phyloP scores from a whole-genome alignment of 2,888 invertebrate species.

The Balanococcus diminutus region DNA sequence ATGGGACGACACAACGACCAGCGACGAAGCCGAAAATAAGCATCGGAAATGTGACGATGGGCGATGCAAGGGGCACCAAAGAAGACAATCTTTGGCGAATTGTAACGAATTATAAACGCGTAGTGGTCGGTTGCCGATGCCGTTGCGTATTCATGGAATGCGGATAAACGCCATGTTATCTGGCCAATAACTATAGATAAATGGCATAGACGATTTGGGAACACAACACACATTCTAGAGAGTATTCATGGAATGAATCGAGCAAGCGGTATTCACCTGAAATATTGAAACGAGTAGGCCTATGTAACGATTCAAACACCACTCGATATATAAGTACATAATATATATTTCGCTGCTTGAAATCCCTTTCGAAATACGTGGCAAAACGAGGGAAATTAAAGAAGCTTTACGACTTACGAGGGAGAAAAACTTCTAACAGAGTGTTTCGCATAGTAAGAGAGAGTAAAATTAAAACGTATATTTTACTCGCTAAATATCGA shows the following conservation, averaged over 20 bases:
- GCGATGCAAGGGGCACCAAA: background rate
- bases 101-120: constrained; percentile 17
- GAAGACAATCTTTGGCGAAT: constrained; percentile 19
- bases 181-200: constrained; percentile 8
- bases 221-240: background rate
- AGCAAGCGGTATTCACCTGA: background rate
- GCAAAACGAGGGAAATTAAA: background rate
- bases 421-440: background rate
- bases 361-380: background rate
- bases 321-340: too few species aligned
- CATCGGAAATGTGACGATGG: background rate
- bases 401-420: background rate
- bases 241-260: background rate
- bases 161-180: constrained; percentile 8
- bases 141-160: constrained; percentile 23
- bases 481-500: constrained; percentile 8
- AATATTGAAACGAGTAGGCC: background rate
- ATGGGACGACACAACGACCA: background rate
- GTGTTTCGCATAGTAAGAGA: background rate
- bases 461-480: background rate
- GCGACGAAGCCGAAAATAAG: constrained; percentile 3
- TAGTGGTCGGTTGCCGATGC: background rate
- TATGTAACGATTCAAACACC: background rate
- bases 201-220: constrained; percentile 5
- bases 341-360: background rate